phyloP scores from a whole-genome alignment of 2,797 vertebrate genomes.

The Catamblyrhynchus diadema region DNA sequence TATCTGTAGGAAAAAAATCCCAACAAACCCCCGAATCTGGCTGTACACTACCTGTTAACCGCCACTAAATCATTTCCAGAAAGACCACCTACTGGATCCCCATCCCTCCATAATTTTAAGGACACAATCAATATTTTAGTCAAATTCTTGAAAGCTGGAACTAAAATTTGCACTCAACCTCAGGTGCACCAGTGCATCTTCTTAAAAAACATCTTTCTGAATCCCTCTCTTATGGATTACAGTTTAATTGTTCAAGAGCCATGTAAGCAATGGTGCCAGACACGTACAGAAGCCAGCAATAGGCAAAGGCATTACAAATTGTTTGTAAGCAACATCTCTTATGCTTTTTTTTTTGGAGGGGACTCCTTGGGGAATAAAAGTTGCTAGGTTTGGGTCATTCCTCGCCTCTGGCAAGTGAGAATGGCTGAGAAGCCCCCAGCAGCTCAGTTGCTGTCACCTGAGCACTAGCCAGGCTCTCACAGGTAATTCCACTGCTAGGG shows the following conservation, averaged over 20 bases:
- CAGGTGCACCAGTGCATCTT: neutral
- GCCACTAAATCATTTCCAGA: neutral
- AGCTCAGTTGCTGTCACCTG: neutral
- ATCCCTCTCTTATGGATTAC: neutral
- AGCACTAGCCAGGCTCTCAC: neutral
- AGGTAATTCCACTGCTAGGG: neutral
- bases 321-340: neutral
- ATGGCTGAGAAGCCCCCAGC: neutral
- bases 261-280: neutral
- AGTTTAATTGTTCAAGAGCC: neutral
- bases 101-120: neutral
- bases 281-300: fast-evolving
- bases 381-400: neutral
- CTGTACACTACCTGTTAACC: neutral
- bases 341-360: neutral
- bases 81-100: neutral
- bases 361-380: neutral
- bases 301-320: neutral
- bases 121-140: neutral
- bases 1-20: neutral
- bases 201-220: neutral
- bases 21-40: neutral
- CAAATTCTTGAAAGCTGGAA: neutral
- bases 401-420: neutral
- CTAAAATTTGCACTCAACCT: neutral